Evolutionary conservation across 2,888 invertebrate species (phyloP).

Genomic region (Melanargia galathea): DNA sequence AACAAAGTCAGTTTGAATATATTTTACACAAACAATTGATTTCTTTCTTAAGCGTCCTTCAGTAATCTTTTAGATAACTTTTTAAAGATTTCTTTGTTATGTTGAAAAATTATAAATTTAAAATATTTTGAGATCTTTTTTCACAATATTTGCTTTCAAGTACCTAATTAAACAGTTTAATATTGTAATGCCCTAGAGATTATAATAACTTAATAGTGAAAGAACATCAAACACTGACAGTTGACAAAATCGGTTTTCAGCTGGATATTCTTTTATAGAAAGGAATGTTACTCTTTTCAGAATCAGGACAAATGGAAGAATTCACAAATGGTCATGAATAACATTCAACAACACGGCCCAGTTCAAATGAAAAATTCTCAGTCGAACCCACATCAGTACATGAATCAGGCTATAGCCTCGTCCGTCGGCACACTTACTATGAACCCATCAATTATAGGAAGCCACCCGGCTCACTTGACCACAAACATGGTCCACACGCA

Average conservation of each 20-base stretch:
- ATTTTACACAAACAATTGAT: too few relatives aligned
- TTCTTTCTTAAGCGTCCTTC: too few relatives aligned
- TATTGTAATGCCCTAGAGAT: not conserved
- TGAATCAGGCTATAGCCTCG: conserved; percentile 75
- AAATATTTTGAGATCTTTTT: not conserved
- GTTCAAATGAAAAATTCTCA: conserved; percentile 76
- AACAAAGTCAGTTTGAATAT: not conserved
- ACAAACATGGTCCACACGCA: conserved; percentile 81
- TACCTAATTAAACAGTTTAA: not conserved
- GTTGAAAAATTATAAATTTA: not conserved
- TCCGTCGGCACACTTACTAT: conserved; percentile 75
- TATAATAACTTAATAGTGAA: conserved; percentile 3
- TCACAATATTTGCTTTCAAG: too few relatives aligned
- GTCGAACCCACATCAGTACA: conserved; percentile 78
- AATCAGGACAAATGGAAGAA: conserved; percentile 94
- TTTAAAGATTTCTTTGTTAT: too few relatives aligned
- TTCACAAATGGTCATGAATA: conserved; percentile 81
- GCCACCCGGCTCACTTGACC: conserved; percentile 73
- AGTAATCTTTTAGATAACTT: too few relatives aligned
- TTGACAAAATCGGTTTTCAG: not conserved
- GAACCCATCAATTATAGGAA: conserved; percentile 76
- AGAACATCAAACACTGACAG: not conserved
- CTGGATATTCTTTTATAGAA: not conserved
- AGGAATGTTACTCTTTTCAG: conserved; percentile 68
- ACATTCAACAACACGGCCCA: conserved; percentile 81